Evolutionary conservation across 2,888 invertebrate species (phyloP), one percentile per base, ranked within the genome.

Genomic region (Limnephilus rhombicus): DNA sequence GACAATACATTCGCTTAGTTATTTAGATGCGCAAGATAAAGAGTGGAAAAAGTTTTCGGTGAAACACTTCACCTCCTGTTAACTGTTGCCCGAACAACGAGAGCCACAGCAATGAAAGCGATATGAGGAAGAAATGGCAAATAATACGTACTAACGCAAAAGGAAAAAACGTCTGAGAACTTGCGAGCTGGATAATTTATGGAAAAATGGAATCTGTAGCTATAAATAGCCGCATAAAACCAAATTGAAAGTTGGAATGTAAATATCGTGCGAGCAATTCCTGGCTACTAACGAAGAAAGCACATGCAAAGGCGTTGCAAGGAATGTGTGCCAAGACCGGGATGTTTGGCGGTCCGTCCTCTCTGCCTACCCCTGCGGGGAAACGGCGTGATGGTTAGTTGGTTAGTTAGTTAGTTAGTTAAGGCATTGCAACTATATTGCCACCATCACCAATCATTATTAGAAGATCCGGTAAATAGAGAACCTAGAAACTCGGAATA

Each of bases 141-240:
- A 53, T 18, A 53, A 86, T n/a, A n/a, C n/a, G 53, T 86, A 49
- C n/a, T 12, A 86, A 31, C 11, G 29, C 34, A n/a, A 86, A 49
- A 53, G 53, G 86, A 53, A 86, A 49, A 49, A 15, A 15, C 7
- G 41, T 13, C 34, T 49, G 29, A 53, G 86, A 86, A 86, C 49
- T 31, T 45, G 86, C 49, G 29, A 86, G n/a, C 49, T 87, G 86
- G n/a, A 87, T 53, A 53, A 87, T 87, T 45, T 53, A 53, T 68
- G 87, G 87, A 87, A 87, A 68, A 13, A 29, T 5, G 87, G 31
- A 29, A 87, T 31, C 29, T 53, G 1, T 31, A 53, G 31, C 68
- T 87, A 29, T 68, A 87, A 68, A 87, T 68, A 24, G 18, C 9
- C 15, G 41, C 11, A 53, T 87, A 31, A 53, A 4, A 45, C 34